Conservation (phyloP, 2,113 vertebrate genomes). For the Elaphurus davidianus region DNA sequence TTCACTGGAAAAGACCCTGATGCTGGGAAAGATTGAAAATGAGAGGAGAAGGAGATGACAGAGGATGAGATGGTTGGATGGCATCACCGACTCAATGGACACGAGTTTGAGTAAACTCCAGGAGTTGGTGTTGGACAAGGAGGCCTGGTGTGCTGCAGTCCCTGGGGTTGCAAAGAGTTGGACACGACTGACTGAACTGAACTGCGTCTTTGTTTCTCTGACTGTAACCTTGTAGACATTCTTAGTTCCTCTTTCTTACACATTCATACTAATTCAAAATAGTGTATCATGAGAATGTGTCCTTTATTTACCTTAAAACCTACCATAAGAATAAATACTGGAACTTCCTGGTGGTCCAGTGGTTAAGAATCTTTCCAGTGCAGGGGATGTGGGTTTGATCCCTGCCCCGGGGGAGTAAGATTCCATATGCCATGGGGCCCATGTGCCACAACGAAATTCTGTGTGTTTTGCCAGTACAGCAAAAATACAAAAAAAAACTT, state of each 20-base stretch:
- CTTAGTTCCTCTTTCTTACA: background rate
- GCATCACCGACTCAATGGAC: background rate
- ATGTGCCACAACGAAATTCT: background rate
- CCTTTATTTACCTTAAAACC: background rate
- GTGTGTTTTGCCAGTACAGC: background rate
- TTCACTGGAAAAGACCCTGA: background rate
- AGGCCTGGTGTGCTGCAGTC: background rate
- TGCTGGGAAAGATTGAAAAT: background rate
- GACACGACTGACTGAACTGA: background rate
- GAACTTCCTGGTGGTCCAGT: background rate
- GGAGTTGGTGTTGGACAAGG: background rate
- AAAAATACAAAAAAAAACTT: background rate
- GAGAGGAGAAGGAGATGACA: background rate
- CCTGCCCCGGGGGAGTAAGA: background rate
- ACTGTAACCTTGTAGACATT: background rate
- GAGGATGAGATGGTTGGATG: background rate
- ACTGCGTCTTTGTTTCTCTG: background rate
- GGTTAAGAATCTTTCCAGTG: background rate
- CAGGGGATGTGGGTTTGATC: background rate
- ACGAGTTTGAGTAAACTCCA: background rate
- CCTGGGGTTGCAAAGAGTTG: background rate
- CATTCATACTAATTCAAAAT: background rate
- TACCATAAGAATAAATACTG: background rate
- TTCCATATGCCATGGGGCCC: background rate
- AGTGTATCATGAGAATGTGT: background rate